These are phyloP conservation scores for Harpagus bidentatus DNA, from an alignment of 2,113 vertebrate species.

Conservation along the genomic window DNA sequence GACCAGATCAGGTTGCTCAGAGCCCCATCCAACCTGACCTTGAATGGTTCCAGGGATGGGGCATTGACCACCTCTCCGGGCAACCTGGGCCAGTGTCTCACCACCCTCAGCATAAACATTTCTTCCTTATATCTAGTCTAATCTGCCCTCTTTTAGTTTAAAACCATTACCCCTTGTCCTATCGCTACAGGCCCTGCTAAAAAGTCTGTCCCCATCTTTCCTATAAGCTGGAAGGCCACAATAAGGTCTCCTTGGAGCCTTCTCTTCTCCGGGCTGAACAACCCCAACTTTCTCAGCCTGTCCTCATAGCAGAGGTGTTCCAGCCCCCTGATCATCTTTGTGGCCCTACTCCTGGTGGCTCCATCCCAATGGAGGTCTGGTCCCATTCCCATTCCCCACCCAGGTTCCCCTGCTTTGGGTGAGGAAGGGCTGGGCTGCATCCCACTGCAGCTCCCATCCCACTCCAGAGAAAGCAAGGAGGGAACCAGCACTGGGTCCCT, in stretches of 20 bases:
- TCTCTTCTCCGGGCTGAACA: too few species aligned
- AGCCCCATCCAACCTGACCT: background rate
- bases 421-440: too few species aligned
- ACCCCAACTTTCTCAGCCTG: too few species aligned
- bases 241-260: background rate
- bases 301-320: too few species aligned
- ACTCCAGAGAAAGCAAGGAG: too few species aligned
- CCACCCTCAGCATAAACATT: fast-evolving
- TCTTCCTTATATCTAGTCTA: background rate
- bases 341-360: too few species aligned
- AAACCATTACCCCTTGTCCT: background rate
- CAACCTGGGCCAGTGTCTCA: background rate
- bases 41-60: background rate
- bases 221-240: fast-evolving
- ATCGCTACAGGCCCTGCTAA: background rate
- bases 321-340: too few species aligned
- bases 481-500: too few species aligned
- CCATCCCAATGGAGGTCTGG: too few species aligned
- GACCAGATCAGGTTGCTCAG: background rate
- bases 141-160: background rate
- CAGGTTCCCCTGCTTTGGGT: too few species aligned
- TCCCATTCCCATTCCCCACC: too few species aligned
- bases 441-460: too few species aligned
- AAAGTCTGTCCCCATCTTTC: background rate
- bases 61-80: background rate